A percentile compares a stretch with the other conserved stretches of the same genome.
These are phyloP conservation scores for Corythaixoides concolor DNA, from an alignment of 2,113 vertebrate species.

Conservation along the genomic window DNA sequence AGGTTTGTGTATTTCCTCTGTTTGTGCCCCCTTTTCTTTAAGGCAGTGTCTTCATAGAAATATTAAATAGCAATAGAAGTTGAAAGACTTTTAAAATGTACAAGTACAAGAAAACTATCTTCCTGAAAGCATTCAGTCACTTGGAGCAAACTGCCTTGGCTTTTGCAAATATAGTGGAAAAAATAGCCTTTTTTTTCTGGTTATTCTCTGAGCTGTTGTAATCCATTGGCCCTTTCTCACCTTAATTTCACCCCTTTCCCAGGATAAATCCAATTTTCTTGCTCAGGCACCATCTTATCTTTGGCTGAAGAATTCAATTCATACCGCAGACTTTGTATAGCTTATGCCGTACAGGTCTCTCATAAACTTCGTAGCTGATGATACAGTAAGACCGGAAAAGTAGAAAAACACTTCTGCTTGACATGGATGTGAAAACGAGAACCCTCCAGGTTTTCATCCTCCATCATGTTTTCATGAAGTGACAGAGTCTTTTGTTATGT, in stretches of 20 bases:
- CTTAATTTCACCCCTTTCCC: slow-evolving; percentile 8
- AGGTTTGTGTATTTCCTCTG: background rate
- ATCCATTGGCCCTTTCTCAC: background rate
- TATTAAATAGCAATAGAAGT: background rate
- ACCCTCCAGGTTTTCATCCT: background rate
- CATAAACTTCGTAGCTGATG: background rate
- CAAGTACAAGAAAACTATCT: background rate
- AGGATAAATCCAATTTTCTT: background rate
- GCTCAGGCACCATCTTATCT: background rate
- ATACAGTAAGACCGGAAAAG: background rate
- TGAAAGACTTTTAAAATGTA: background rate
- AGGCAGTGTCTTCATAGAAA: background rate
- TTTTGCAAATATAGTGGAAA: background rate
- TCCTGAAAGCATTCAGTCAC: background rate
- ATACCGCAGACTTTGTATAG: background rate
- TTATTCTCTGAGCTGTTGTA: background rate
- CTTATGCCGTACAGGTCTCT: background rate
- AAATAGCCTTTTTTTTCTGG: background rate
- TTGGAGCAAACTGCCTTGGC: background rate
- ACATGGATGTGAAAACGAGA: background rate
- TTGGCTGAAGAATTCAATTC: background rate
- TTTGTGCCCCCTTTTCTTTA: background rate
- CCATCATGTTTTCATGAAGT: background rate
- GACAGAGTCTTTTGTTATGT: background rate
- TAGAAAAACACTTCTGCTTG: background rate